Evolutionary conservation across 2,888 invertebrate genomes (phyloP).

Genomic region (Entomobrya multifasciata): DNA sequence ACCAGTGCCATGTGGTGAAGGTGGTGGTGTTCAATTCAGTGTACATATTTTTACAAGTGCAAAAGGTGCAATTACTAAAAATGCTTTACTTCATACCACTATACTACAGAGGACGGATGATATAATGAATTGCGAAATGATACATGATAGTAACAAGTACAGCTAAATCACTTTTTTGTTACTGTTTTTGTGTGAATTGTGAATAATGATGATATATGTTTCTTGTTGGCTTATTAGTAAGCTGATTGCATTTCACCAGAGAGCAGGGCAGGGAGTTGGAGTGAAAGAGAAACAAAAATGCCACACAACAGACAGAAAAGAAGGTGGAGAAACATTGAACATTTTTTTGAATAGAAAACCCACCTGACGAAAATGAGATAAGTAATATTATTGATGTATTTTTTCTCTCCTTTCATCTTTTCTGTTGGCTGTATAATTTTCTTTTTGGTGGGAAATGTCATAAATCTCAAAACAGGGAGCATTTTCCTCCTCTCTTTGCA

Average conservation of each 20-base stretch:
- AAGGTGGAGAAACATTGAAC: no score
- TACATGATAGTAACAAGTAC: no score
- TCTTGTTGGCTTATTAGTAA: conserved; percentile 54
- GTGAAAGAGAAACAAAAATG: conserved; percentile 32
- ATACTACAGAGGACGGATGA: no score
- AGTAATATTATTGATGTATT: conserved; percentile 59
- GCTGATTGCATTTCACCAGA: conserved; percentile 54
- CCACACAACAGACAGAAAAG: no score
- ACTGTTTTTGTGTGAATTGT: conserved; percentile 1
- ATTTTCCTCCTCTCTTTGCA: conserved; percentile 17
- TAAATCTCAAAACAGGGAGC: conserved; percentile 62
- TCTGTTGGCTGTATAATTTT: conserved; percentile 2
- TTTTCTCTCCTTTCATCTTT: conserved; percentile 26
- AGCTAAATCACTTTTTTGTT: conserved; percentile 1
- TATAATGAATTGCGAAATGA: no score
- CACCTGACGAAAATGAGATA: conserved; percentile 60
- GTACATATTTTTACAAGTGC: no score
- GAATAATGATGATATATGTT: conserved; percentile 30
- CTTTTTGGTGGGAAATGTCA: conserved; percentile 49
- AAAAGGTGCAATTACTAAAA: no score
- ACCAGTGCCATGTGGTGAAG: no score
- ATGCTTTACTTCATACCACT: no score
- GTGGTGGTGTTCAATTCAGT: no score
- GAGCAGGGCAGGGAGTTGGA: conserved; percentile 6
- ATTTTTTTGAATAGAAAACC: conserved; percentile 20